These are phyloP conservation scores for Macrotus californicus DNA, from an alignment of 2,113 vertebrate genomes.

Conservation along the genomic window DNA sequence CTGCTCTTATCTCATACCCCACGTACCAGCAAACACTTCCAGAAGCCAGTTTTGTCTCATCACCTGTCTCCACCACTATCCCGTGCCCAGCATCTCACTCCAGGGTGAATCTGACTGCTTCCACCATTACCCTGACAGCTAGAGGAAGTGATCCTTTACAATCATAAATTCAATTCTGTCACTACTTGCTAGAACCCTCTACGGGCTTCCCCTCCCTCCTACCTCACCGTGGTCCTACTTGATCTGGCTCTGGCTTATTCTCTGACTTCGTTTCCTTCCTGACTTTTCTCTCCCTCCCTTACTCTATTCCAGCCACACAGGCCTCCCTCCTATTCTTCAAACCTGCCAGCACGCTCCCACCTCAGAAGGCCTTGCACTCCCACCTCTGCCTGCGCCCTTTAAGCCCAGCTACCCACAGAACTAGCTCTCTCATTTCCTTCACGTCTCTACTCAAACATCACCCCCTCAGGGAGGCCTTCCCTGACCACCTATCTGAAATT, in stretches of 20 bases:
- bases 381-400: neutral
- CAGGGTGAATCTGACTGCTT: neutral
- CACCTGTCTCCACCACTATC: neutral
- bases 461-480: neutral
- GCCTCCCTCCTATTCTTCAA: neutral
- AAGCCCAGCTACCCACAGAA: neutral
- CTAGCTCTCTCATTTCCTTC: neutral
- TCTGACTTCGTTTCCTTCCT: neutral
- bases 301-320: neutral
- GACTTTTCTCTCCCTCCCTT: neutral
- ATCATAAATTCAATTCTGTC: neutral
- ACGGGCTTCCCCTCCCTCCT: neutral
- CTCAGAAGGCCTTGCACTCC: neutral
- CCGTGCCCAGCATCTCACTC: neutral
- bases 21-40: neutral
- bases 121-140: neutral
- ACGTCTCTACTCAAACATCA: neutral
- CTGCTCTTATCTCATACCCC: accelerated
- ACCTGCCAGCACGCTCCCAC: neutral
- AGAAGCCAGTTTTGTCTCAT: neutral
- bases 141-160: neutral
- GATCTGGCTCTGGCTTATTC: neutral
- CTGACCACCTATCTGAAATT: neutral
- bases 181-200: neutral
- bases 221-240: neutral